Evolutionary conservation across 2,797 vertebrate genomes (phyloP).

Genomic region (Propithecus deckenii): DNA sequence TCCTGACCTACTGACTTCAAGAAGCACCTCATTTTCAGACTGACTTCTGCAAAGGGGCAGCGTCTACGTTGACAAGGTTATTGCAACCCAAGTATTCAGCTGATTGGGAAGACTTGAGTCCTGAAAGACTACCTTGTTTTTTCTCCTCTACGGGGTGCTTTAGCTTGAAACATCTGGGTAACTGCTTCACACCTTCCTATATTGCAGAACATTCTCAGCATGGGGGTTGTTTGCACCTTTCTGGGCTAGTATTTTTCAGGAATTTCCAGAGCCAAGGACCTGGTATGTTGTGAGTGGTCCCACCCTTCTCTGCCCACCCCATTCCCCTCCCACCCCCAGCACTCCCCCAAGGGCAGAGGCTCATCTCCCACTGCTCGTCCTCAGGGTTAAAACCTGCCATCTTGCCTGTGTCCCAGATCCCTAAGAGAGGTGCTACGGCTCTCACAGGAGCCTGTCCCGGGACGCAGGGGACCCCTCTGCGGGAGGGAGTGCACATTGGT

Average conservation of each 20-base stretch:
- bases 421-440: neutral
- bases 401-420: neutral
- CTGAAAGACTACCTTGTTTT: neutral
- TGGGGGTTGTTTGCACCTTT: neutral
- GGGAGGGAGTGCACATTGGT: neutral
- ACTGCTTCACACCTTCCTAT: neutral
- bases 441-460: neutral
- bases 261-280: neutral
- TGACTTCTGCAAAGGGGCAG: neutral
- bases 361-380: neutral
- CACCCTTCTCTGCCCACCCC: neutral
- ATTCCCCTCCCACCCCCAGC: accelerated
- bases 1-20: neutral
- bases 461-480: accelerated
- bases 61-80: neutral
- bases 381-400: neutral
- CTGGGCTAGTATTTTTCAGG: neutral
- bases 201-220: neutral
- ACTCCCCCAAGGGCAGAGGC: neutral
- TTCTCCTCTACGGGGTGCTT: neutral
- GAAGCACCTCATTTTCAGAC: neutral
- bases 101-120: neutral
- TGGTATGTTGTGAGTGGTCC: neutral
- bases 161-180: neutral
- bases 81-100: neutral